Percentiles rank a stretch among this genome's conserved stretches.
These are phyloP conservation scores for Luffia ferchaultella DNA, from an alignment of 2,888 invertebrate genomes.

Conservation along the genomic window DNA sequence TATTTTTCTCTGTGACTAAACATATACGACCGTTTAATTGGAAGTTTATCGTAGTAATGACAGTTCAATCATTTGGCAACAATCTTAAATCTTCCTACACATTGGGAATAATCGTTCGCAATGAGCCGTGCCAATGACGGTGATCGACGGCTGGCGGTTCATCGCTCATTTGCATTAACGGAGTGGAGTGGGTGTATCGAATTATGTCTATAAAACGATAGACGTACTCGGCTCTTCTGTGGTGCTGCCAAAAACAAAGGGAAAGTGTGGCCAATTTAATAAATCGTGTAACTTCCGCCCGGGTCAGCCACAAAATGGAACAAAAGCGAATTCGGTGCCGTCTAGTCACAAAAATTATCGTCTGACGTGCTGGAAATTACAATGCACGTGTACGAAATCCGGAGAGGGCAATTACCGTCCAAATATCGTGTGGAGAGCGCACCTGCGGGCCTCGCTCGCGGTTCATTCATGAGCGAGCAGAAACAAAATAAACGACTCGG, in stretches of 20 bases:
- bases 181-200: not conserved
- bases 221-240: not conserved
- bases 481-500: conserved; percentile 30
- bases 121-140: conserved; percentile 40
- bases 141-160: conserved; percentile 36
- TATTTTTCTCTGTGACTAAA: too few species aligned
- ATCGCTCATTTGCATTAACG: not conserved
- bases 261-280: conserved; percentile 28
- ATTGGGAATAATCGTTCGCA: conserved; percentile 47
- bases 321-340: conserved; percentile 31
- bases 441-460: conserved; percentile 47
- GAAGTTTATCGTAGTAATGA: conserved; percentile 23
- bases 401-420: conserved; percentile 44
- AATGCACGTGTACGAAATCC: conserved; percentile 39
- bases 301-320: conserved; percentile 29
- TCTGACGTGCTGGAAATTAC: conserved; percentile 55
- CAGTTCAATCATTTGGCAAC: conserved; percentile 55
- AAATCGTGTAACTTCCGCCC: conserved; percentile 46
- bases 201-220: not conserved
- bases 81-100: conserved; percentile 37
- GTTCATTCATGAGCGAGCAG: conserved; percentile 56
- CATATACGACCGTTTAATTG: too few species aligned
- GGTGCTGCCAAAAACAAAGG: conserved; percentile 17
- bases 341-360: conserved; percentile 50
- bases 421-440: conserved; percentile 45